Evolutionary conservation across 1,140 invertebrate species (phyloP), one percentile per base, ranked within the genome.

Genomic region (Scaptomyza montana): DNA sequence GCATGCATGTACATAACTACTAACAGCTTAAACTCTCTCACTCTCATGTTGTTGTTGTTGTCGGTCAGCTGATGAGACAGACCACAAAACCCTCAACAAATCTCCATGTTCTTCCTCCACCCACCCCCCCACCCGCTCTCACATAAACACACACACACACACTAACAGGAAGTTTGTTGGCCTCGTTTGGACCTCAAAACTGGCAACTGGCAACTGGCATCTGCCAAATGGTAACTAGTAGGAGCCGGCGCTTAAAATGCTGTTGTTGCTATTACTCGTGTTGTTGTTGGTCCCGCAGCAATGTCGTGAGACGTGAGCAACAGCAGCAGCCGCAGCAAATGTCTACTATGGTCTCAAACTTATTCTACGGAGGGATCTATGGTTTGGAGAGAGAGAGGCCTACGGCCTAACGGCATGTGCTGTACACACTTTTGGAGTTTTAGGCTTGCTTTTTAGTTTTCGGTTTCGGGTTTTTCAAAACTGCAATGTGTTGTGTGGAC

Each of bases 301-400:
- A 69, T 63, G 69, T 80, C 78, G 78, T 77, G 74, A 80, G 78
- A 61, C 61, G 59, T 73, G 43, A 39, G 57, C 53, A 45, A 16
- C 41, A 74, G 66, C 57, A 68, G 68, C 33, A 39, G 56, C 51
- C 36, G 19, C 41, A 74, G 66, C 57, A 68, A 73, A 51, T 74
- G 74, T 56, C 55, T 62, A 61, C 49, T 8, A 30, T 63, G 49
- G 60, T 13, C 25, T 13, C 25, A 4, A 33, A 19, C 50, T 4
- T 45, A 54, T 46, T 54, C 46, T 45, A 39, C 7, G 12, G 33
- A 36, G 6, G 55, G 16, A 61, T 50, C 30, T 61, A 36, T 30
- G 30, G 6, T 30, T 5, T 3, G 30, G 5, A 30, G 8, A 12
- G 10, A 2, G 25, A 8, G 13, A 46, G 30, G 46, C 62, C 41